Base-by-base conservation (phyloP, 2,888 invertebrate genomes). In the Habrosyne pyritoides region DNA sequence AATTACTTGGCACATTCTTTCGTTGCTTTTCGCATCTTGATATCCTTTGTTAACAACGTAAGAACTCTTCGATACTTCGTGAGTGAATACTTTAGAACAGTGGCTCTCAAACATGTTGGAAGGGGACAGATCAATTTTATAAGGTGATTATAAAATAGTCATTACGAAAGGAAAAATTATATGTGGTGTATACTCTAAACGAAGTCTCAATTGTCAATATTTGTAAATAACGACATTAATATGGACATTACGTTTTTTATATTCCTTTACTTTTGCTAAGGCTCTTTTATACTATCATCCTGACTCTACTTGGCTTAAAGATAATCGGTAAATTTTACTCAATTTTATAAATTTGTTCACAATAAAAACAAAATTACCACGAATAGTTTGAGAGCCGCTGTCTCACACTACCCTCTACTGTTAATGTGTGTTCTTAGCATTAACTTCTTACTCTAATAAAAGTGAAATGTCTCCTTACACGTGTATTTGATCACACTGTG, bases 1-100 rank as follows among this genome's bases (percentile, higher is more conserved):
- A 84, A 89, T 89, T 86, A 86, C 87, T 71, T 73, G 79, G 73
- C 73, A 81, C 86, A 86, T 89, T 88, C 87, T 86, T 87, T 81
- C 77, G 75, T 68, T 67, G 42, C n/a, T 42, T 42, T 64, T 64
- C 58, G 60, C 69, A 75, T 77, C 77, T 71, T 67, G 77, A 79
- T 77, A 64, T 53, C 24, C 50, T 47, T 48, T 56, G 52, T 57
- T 53, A 53, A 55, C 52, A 54, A 50, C 46, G 49, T 24, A 49
- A 46, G 42, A 53, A 50, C 53, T 49, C 53, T 56, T 52, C 52
- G 21, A 42, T 42, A 50, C 18, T 18, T 50, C n/a, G 28, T 28
- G 28, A 50, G 18, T 12, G 14, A 26, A 14, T 26, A 48, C 24
- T 48, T 42, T 18, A 42, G 42, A 18, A 42, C 8, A 42, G 42